phyloP scores from a whole-genome alignment of 1,140 invertebrate genomes.

The Drosophila kanapiae region DNA sequence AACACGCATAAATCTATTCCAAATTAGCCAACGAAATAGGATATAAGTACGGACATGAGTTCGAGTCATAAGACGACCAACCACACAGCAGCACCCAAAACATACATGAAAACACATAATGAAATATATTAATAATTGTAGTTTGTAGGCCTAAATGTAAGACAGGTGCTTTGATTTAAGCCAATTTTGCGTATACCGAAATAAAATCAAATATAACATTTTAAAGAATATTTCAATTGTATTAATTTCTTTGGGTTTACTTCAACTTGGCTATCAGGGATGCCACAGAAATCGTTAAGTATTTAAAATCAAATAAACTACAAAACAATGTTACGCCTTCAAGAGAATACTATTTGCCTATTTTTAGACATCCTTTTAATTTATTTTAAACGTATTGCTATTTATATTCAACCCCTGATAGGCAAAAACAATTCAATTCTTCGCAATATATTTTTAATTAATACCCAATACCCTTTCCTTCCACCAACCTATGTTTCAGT shows the following conservation, averaged over 20 bases:
- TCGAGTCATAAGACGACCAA: conserved; percentile 23
- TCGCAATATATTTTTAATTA: neutral
- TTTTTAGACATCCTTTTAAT: too few relatives aligned
- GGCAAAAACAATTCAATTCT: neutral
- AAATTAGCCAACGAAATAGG: conserved; percentile 78
- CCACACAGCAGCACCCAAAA: conserved; percentile 58
- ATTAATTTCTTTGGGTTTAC: too few relatives aligned
- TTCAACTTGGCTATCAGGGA: too few relatives aligned
- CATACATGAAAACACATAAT: conserved; percentile 27
- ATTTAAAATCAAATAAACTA: too few relatives aligned
- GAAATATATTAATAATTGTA: conserved; percentile 34
- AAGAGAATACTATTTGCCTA: too few relatives aligned
- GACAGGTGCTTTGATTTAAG: conserved; percentile 82
- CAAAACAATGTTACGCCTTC: too few relatives aligned
- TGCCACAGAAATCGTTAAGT: too few relatives aligned
- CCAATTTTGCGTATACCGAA: conserved; percentile 70
- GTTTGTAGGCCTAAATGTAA: conserved; percentile 54
- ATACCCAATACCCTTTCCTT: neutral
- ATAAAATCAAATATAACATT: conserved; percentile 53
- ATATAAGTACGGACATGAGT: conserved; percentile 44
- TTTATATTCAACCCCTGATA: too few relatives aligned
- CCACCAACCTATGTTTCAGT: neutral
- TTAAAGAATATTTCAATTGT: neutral
- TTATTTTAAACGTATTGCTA: too few relatives aligned
- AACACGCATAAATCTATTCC: conserved; percentile 84